A percentile compares a stretch with the other conserved stretches of the same genome.
Evolutionary conservation across 2,797 vertebrate genomes (phyloP).

Genomic region (Vultur gryphus): DNA sequence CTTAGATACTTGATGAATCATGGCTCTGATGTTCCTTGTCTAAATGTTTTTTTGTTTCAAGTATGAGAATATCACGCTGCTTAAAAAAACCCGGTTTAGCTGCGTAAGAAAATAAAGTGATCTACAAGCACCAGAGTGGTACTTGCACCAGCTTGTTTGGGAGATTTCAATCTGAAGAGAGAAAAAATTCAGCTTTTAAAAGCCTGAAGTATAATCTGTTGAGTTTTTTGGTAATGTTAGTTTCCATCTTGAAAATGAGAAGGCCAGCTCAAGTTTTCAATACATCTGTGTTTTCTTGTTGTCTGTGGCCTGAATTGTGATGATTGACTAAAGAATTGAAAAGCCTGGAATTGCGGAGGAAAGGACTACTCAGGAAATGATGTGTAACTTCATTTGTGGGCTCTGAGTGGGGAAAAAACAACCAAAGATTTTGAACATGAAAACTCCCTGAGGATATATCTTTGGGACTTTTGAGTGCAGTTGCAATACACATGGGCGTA

Average conservation of each 20-base stretch:
- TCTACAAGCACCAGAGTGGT: background rate
- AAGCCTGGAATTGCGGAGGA: background rate
- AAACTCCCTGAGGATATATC: background rate
- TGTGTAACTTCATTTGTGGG: background rate
- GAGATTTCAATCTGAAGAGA: background rate
- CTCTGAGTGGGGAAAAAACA: background rate
- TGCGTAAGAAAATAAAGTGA: background rate
- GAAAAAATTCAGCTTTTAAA: background rate
- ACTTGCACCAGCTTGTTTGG: background rate
- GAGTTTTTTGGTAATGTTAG: background rate
- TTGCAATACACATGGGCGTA: background rate
- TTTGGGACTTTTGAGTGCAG: background rate
- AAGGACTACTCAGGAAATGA: background rate
- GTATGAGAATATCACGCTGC: background rate
- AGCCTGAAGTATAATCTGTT: background rate
- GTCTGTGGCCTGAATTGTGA: background rate
- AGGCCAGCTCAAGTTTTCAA: background rate
- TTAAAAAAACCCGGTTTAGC: background rate
- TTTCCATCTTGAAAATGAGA: background rate
- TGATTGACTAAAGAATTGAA: background rate
- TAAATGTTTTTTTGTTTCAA: constrained; percentile 30
- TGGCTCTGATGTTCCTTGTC: constrained; percentile 12
- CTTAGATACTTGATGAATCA: background rate
- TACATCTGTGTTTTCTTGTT: background rate
- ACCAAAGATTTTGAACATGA: background rate